These are phyloP conservation scores for Druceiella hillmani DNA, from an alignment of 2,888 invertebrate species.

Conservation along the genomic window DNA sequence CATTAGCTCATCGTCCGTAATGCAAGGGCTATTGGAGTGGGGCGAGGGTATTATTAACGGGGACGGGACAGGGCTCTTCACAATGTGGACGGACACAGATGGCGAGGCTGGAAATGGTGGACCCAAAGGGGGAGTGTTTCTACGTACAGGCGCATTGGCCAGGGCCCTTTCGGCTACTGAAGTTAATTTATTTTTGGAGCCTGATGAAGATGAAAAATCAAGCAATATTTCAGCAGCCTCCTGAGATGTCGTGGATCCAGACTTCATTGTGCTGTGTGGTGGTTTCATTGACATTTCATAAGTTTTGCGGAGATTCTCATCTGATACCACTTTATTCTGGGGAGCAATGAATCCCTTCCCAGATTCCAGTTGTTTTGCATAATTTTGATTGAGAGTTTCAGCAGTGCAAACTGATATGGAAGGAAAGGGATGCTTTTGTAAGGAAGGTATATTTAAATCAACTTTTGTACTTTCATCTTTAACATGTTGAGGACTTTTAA, in stretches of 20 bases:
- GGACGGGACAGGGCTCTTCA: constrained; percentile 71
- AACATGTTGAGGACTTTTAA: constrained; percentile 36
- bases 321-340: constrained; percentile 35
- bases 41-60: constrained; percentile 62
- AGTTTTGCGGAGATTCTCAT: constrained; percentile 38
- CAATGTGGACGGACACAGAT: constrained; percentile 68
- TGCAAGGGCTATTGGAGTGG: constrained; percentile 70
- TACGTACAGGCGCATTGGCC: constrained; percentile 39
- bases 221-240: constrained; percentile 61
- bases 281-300: constrained; percentile 47
- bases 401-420: constrained; percentile 18
- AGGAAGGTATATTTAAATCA: constrained; percentile 12
- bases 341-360: constrained; percentile 45
- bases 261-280: constrained; percentile 39
- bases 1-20: constrained; percentile 87
- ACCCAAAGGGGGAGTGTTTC: constrained; percentile 37
- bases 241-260: constrained; percentile 48
- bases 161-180: constrained; percentile 53
- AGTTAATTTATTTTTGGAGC: constrained; percentile 43
- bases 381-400: constrained; percentile 27
- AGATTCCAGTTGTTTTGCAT: constrained; percentile 30
- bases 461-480: constrained; percentile 10
- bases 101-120: constrained; percentile 54
- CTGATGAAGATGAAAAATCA: constrained; percentile 59
- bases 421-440: constrained; percentile 12